Conservation (phyloP, 2,888 invertebrate genomes). For the Hemicrepidius hirtus region DNA sequence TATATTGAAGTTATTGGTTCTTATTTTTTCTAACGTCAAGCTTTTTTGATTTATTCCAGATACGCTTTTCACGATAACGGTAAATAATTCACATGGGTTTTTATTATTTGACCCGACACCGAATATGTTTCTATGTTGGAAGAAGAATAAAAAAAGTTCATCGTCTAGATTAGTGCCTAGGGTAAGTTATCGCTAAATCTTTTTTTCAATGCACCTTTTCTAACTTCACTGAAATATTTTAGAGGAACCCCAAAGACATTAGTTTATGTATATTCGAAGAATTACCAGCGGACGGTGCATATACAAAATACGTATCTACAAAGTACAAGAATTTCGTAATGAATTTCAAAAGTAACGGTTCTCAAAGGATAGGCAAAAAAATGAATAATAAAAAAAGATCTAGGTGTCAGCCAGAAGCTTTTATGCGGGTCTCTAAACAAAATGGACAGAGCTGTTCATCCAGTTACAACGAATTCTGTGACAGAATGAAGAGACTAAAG, state of each 20-base stretch:
- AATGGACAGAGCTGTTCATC: constrained; percentile 46
- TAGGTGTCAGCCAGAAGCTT: constrained; percentile 48
- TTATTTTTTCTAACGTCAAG: no score
- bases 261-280: constrained; percentile 59
- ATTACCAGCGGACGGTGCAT: constrained; percentile 45
- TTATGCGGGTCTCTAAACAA: constrained; percentile 46
- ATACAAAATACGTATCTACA: constrained; percentile 51
- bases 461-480: constrained; percentile 50
- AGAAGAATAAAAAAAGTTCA: constrained; percentile 57
- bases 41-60: constrained; percentile 56
- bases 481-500: constrained; percentile 49
- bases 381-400: constrained; percentile 41
- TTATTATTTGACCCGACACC: constrained; percentile 63
- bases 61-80: constrained; percentile 56
- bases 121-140: constrained; percentile 65
- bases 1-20: no score
- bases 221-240: constrained; percentile 40
- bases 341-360: constrained; percentile 51
- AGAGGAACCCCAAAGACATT: constrained; percentile 59
- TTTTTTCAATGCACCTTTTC: not conserved
- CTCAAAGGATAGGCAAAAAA: constrained; percentile 48
- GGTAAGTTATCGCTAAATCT: constrained; percentile 57
- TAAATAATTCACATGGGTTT: constrained; percentile 57
- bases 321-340: constrained; percentile 52
- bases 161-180: constrained; percentile 59